Evolutionary conservation across 2,797 vertebrate genomes (phyloP).

Genomic region (Lepilemur ruficaudatus): DNA sequence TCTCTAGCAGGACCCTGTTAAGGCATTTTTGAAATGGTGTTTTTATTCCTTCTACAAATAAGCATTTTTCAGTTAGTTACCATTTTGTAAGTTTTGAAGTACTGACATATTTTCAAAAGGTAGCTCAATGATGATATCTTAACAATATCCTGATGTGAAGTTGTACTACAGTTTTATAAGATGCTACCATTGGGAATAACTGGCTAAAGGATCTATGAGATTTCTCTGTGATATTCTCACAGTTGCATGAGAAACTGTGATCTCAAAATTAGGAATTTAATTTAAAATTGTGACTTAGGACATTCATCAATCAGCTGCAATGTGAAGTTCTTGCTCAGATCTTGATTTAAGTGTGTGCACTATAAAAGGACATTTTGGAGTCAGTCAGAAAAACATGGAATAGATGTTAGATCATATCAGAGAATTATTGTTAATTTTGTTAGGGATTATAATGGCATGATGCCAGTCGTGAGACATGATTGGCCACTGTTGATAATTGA

Average conservation of each 20-base stretch:
- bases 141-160: not conserved
- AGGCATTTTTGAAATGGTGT: not conserved
- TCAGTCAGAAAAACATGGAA: not conserved
- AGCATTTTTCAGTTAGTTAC: not conserved
- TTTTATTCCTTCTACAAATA: not conserved
- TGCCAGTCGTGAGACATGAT: not conserved
- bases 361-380: not conserved
- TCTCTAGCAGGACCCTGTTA: not conserved
- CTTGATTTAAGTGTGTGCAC: not conserved
- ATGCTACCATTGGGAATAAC: not conserved
- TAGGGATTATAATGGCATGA: not conserved
- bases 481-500: not conserved
- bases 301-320: not conserved
- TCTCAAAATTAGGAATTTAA: not conserved
- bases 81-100: not conserved
- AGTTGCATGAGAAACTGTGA: not conserved
- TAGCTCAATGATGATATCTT: not conserved
- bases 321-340: not conserved
- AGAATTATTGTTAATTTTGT: not conserved
- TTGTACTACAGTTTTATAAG: not conserved
- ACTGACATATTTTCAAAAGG: not conserved
- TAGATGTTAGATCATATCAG: too few species aligned
- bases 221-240: not conserved
- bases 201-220: too few species aligned
- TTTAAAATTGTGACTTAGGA: not conserved